Evolutionary conservation across 2,888 invertebrate species (phyloP), one percentile per base, ranked within the genome.

Genomic region (Meiosimyza platycephala): DNA sequence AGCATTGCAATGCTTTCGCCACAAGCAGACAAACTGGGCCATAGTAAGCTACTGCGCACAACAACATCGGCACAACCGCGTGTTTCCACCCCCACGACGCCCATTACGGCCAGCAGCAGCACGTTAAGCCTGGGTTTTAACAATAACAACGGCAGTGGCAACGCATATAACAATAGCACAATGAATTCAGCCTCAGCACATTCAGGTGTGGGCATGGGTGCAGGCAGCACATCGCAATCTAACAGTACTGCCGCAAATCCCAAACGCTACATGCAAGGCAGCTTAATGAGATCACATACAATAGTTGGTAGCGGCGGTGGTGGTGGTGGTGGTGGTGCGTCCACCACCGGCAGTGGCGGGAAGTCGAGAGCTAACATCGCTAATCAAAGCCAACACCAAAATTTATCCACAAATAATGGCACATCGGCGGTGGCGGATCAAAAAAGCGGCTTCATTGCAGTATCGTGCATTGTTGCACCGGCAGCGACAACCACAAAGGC

Each of bases 261-360:
- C 77, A 84, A 81, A 78, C 83, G 86, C 40, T 86, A 85, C 76
- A 85, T 85, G 84, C 80, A 84, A 12, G 84, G 85, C 33, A 85
- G 83, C 69, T 76, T 86, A 77, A 83, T 84, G 76, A 81, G 87
- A 65, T 82, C 85, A 5, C 87, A 86, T 78, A 86, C 87, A 74
- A 81, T 85, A 65, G 78, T 76, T 64, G 77, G 78, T 18, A 72
- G 75, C 55, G 76, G 77, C 55, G 79, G 78, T 77, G 80, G 79
- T 69, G 57, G 63, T 33, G 51, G 33, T 18, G n/a, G n/a, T n/a
- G n/a, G n/a, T n/a, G n/a, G n/a, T n/a, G 57, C 40, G 40, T 9
- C 40, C 40, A 40, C 47, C 54, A 68, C 52, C 40, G 47, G 54
- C 62, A 67, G 67, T 71, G 50, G 50, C 16, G 50, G 57, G 18